Conservation (phyloP, 2,113 vertebrate genomes). For the Gulo gulo region DNA sequence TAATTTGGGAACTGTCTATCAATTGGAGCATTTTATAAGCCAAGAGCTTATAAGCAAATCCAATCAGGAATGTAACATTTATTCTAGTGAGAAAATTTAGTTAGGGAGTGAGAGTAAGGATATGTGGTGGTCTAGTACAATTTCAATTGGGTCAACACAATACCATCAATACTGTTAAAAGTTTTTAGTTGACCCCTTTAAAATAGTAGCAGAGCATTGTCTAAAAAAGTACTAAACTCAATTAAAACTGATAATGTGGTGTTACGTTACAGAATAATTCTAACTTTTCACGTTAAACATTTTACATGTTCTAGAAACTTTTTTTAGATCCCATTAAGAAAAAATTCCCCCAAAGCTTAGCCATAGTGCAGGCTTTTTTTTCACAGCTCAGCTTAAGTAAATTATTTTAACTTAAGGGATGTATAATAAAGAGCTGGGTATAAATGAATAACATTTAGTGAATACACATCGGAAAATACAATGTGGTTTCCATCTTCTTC, state of each 20-base stretch:
- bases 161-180: slow-evolving; percentile 45
- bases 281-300: slow-evolving; percentile 55
- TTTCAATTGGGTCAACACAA: slow-evolving; percentile 31
- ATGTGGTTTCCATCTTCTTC: background rate
- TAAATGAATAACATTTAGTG: background rate
- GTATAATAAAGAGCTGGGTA: background rate
- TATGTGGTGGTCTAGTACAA: background rate
- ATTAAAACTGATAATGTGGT: background rate
- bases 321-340: slow-evolving; percentile 3
- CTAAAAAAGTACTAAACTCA: slow-evolving; percentile 2
- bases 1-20: slow-evolving; percentile 32
- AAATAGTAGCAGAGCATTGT: slow-evolving; percentile 49
- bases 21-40: background rate
- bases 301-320: slow-evolving; percentile 33
- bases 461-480: slow-evolving; percentile 28
- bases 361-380: background rate
- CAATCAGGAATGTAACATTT: slow-evolving; percentile 28
- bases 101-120: background rate
- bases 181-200: background rate
- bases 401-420: background rate
- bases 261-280: slow-evolving; percentile 46
- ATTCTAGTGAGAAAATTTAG: background rate
- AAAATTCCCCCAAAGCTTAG: slow-evolving; percentile 42
- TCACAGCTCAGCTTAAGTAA: background rate
- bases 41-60: background rate